Base-by-base conservation (phyloP, 2,888 invertebrate genomes). In the Chironomus tentans region DNA sequence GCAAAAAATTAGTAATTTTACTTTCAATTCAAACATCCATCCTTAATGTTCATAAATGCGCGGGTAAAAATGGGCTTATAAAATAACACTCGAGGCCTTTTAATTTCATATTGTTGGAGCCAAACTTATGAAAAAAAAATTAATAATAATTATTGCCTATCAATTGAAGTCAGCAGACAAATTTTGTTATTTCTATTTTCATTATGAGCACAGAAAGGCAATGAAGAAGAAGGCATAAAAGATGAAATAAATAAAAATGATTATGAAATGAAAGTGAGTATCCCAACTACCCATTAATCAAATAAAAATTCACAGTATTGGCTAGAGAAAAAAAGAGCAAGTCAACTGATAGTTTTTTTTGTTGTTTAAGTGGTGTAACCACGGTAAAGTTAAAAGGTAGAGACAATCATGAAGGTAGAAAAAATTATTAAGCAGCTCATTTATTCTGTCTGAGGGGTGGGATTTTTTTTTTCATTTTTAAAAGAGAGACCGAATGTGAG, bases 231-330 rank as follows among this genome's bases (percentile, higher is more conserved):
- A 38, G 38, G 10, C 3, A 28, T 6, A 28, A 38, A 38, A 38
- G 38, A 38, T 15, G 56, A 56, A 56, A 56, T 56, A 56, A 56
- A 65, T 65, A 38, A 28, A 68, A 68, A 24, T 38, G 38, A 38
- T 71, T 71, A 71, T 28, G 71, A 71, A 71, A 71, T 22, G 50
- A 71, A 71, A 71, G 47, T 70, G 71, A 28, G n/a, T 21, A 15
- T 15, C 50, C n/a, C 71, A 71, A 10, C 46, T 71, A 15, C 22
- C 50, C 71, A 71, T 71, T 71, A 71, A 71, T 71, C 71, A 71
- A 71, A 71, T 71, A 56, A 50, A 21, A 15, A 50, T 50, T 50
- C 38, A 38, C 38, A 38, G 38, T 38, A 38, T 38, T 38, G 38
- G 38, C 38, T 38, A 38, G 38, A 28, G 38, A 38, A 38, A 38